phyloP scores from a whole-genome alignment of 2,113 vertebrate species.

The Equus przewalskii region DNA sequence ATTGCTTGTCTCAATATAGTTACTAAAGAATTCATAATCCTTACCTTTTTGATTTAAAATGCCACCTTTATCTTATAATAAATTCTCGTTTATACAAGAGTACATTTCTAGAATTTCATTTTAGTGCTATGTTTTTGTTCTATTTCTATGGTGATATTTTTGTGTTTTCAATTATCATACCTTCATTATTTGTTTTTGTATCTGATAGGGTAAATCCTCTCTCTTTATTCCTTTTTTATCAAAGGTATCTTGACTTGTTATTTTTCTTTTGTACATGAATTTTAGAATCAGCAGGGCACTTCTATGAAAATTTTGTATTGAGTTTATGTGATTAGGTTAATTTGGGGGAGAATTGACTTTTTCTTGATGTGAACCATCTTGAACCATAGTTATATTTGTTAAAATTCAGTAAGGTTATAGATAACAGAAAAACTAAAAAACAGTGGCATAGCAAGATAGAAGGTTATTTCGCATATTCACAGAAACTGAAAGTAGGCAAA shows the following conservation, averaged over 20 bases:
- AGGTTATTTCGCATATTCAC: background rate
- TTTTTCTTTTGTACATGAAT: background rate
- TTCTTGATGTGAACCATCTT: background rate
- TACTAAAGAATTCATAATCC: conserved; percentile 46
- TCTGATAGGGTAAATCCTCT: background rate
- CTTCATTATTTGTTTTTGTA: background rate
- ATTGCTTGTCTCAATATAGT: background rate
- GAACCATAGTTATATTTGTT: background rate
- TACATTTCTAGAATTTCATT: conserved; percentile 22
- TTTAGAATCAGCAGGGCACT: conserved; percentile 41
- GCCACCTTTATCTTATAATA: background rate
- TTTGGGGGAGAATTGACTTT: background rate
- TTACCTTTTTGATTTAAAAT: conserved; percentile 34
- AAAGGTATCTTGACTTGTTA: background rate
- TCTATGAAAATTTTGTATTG: background rate
- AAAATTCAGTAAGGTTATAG: background rate
- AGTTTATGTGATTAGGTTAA: background rate
- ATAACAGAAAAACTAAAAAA: background rate
- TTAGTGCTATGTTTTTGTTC: conserved; percentile 8
- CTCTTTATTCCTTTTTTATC: background rate
- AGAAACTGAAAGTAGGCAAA: background rate
- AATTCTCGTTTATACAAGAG: background rate
- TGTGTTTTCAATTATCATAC: background rate
- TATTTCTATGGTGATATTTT: conserved; percentile 44
- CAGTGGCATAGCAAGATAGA: background rate